Evolutionary conservation across 2,113 vertebrate genomes (phyloP), one percentile per base, ranked within the genome.

Genomic region (Hippocampus barbouri): DNA sequence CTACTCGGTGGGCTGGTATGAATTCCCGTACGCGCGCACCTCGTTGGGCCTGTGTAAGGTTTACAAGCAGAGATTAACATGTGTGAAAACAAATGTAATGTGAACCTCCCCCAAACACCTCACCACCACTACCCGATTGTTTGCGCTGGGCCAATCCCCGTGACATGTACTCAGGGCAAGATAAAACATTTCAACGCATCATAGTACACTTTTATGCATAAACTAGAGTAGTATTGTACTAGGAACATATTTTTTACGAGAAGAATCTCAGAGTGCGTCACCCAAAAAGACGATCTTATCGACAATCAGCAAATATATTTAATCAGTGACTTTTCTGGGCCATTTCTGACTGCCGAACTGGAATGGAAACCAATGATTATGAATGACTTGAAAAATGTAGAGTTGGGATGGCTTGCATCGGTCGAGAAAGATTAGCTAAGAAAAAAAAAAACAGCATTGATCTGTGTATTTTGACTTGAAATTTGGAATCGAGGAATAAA

Each of bases 11-110:
- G 82, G 81, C 79, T 59, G 73, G 34, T 83, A 47, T 85, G 85
- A 91, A 89, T 89, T 85, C 80, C 63, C 79, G 73, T 74, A 47
- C 60, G 86, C 86, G 82, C 85, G 84, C 79, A 88, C 82, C 81
- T 89, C 88, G 69, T 82, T 53, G 72, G 74, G 75, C 79, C 75
- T 79, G 83, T 86, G 83, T 81, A 82, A 78, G 77, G 87, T 91
- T 91, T 87, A 90, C 87, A 86, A 85, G 85, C 78, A 21, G 77
- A 83, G 82, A 87, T 89, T 89, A 89, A 85, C 86, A 86, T 88
- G 88, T 88, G 87, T 86, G 88, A 90, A 89, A 87, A 88, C 87
- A 87, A 88, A 86, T 88, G 88, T 87, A 86, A 91, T 85, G 68
- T 66, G 84, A 89, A 59, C 80, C 80, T 79, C 77, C 83, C 87